Evolutionary conservation across 1,140 invertebrate genomes (phyloP).

Genomic region (Condylostylus longicornis): DNA sequence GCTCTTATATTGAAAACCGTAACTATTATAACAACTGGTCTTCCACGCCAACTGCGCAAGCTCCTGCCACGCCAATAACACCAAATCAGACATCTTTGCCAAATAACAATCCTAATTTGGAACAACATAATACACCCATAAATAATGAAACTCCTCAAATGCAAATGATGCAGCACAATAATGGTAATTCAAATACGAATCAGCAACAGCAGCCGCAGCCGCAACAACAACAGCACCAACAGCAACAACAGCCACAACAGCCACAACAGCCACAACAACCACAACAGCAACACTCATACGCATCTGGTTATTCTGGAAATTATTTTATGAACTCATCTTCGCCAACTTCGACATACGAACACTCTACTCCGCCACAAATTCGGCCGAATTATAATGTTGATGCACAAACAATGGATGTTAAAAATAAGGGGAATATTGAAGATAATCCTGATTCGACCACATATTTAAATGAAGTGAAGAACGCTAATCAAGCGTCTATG

Average conservation of each 20-base stretch:
- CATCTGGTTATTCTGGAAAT: conserved; percentile 9
- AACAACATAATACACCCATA: conserved; percentile 5
- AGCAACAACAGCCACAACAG: conserved; percentile 10
- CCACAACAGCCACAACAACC: background rate
- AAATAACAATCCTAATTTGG: too few species aligned
- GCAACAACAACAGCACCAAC: conserved; percentile 7
- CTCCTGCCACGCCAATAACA: conserved; percentile 4
- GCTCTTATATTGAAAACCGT: conserved; percentile 29
- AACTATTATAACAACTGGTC: conserved; percentile 32
- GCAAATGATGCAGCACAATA: conserved; percentile 5
- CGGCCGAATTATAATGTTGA: conserved; percentile 9
- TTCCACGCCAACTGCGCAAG: conserved; percentile 10
- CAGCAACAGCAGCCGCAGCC: conserved; percentile 11
- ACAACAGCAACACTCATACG: conserved; percentile 11
- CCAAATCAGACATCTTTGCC: too few species aligned
- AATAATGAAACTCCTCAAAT: conserved; percentile 1
- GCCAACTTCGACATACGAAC: too few species aligned
- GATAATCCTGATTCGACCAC: conserved; percentile 31
- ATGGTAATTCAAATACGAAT: conserved; percentile 5
- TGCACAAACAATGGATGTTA: conserved; percentile 17
- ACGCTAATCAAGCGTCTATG: conserved; percentile 20
- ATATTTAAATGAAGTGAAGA: conserved; percentile 18
- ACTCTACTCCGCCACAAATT: too few species aligned
- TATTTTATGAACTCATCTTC: conserved; percentile 12
- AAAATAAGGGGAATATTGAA: conserved; percentile 24